Conservation (phyloP, 1,140 invertebrate genomes). For the Drosophila gunungcola region DNA sequence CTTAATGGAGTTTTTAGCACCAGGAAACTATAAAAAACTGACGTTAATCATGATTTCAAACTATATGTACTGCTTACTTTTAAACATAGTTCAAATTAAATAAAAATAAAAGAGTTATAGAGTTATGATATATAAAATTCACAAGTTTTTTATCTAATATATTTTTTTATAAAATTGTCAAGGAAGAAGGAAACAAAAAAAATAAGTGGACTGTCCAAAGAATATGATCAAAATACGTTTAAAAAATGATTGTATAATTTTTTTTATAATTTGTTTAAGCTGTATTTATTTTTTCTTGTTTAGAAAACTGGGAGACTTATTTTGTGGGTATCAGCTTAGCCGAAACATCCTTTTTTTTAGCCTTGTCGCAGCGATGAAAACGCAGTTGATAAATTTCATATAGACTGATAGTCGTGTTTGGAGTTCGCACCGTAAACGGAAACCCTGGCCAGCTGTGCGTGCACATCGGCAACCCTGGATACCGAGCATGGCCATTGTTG, state of each 20-base stretch:
- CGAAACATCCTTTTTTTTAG: neutral
- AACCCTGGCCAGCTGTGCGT: conserved; percentile 61
- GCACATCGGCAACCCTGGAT: conserved; percentile 12
- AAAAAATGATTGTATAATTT: too few relatives aligned
- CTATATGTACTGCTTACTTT: too few relatives aligned
- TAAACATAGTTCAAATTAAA: neutral
- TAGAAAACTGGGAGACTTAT: neutral
- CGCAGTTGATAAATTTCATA: conserved; percentile 50
- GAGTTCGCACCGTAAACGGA: conserved; percentile 54
- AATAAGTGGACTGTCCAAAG: too few relatives aligned
- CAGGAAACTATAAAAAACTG: neutral
- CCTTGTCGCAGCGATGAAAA: conserved; percentile 26
- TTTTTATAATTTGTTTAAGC: too few relatives aligned
- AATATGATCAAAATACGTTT: too few relatives aligned
- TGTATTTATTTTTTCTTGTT: too few relatives aligned
- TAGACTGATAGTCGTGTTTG: conserved; percentile 70
- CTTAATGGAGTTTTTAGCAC: neutral
- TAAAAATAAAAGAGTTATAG: too few relatives aligned
- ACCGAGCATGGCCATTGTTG: conserved; percentile 27
- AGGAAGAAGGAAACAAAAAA: too few relatives aligned
- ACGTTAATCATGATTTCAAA: too few relatives aligned
- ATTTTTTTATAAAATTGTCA: too few relatives aligned
- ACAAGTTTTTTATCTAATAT: too few relatives aligned
- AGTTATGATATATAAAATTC: too few relatives aligned
- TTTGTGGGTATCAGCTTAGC: neutral